phyloP scores from a whole-genome alignment of 2,888 invertebrate species.

The Tinea semifulvella region DNA sequence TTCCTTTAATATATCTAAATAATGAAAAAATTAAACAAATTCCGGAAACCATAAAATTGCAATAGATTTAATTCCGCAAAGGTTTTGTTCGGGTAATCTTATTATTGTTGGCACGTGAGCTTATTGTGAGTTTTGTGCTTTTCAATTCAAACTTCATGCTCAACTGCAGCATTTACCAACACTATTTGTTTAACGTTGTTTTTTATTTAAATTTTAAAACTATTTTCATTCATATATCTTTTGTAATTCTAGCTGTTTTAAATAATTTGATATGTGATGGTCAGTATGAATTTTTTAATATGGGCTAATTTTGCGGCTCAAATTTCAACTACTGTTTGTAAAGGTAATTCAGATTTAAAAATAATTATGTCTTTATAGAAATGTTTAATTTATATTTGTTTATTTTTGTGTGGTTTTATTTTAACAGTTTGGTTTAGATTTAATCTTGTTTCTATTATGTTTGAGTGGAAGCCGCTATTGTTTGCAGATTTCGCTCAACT shows the following conservation, averaged over 20 bases:
- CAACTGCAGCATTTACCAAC: background rate
- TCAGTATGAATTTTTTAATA: background rate
- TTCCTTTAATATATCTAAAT: conserved; percentile 27
- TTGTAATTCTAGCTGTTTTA: background rate
- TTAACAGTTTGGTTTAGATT: conserved; percentile 13
- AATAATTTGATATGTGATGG: conserved; percentile 2
- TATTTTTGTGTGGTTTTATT: conserved; percentile 25
- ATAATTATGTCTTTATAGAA: background rate
- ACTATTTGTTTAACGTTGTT: background rate
- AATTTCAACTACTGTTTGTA: conserved; percentile 3
- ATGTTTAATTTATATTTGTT: background rate
- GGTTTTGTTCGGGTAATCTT: conserved; percentile 44
- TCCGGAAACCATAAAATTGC: conserved; percentile 48
- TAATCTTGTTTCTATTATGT: conserved; percentile 20
- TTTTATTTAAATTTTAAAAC: background rate
- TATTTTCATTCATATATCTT: background rate
- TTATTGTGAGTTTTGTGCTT: conserved; percentile 28
- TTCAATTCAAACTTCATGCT: conserved; percentile 3
- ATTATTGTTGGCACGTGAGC: conserved; percentile 55
- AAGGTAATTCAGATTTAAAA: background rate
- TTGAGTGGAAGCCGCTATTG: conserved; percentile 27
- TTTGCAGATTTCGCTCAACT: conserved; percentile 33
- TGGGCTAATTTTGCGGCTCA: background rate
- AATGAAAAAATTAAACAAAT: conserved; percentile 26
- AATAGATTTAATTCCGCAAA: conserved; percentile 27